phyloP scores from a whole-genome alignment of 2,797 vertebrate species.

The Aotus griseimembra region DNA sequence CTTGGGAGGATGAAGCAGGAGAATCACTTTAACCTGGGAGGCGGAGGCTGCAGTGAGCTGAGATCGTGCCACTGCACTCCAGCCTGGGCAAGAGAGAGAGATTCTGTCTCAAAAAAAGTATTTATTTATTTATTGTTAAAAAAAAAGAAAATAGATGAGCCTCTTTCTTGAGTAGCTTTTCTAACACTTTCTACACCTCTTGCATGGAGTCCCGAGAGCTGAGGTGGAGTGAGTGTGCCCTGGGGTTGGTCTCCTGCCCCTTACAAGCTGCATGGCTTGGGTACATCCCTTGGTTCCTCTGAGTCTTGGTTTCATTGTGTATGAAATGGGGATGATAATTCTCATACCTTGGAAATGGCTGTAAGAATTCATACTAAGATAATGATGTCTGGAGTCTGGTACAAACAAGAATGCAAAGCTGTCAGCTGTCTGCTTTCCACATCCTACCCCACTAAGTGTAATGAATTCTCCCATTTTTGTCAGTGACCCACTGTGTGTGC shows the following conservation, averaged over 20 bases:
- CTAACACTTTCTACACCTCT: neutral
- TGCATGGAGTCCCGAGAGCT: neutral
- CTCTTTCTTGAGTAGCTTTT: neutral
- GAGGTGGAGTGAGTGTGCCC: neutral
- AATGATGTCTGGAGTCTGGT: neutral
- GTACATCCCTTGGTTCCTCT: neutral
- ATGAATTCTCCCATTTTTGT: neutral
- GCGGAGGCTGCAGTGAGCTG: neutral
- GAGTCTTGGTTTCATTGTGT: neutral
- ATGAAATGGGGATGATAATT: neutral
- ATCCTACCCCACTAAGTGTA: neutral
- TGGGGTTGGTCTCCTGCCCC: neutral
- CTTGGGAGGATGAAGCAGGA: neutral
- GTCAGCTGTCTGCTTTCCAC: neutral
- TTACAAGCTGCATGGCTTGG: neutral
- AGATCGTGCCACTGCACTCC: neutral
- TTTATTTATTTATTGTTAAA: neutral
- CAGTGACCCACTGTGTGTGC: neutral
- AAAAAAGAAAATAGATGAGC: neutral
- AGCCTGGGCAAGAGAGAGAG: neutral
- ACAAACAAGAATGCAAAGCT: neutral
- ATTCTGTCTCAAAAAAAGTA: neutral
- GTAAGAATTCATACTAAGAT: neutral
- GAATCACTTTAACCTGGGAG: neutral
- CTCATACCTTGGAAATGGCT: neutral